Percentiles rank a stretch among this genome's conserved stretches.
Evolutionary conservation across 2,797 vertebrate genomes (phyloP).

Genomic region (Micropoecilia bifurca): DNA sequence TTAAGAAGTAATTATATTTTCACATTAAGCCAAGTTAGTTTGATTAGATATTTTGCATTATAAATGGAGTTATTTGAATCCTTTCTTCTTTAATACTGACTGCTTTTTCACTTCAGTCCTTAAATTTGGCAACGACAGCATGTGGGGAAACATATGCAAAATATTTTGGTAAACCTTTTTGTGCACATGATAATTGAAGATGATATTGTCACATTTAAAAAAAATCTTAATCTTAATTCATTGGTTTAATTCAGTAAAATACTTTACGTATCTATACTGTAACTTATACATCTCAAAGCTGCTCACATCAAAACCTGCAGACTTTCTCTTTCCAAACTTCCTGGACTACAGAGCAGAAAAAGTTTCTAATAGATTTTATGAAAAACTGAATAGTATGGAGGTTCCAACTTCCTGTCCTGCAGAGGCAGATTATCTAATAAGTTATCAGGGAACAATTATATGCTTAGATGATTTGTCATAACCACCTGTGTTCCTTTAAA

Average conservation of each 20-base stretch:
- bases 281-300: not conserved
- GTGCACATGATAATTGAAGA: not conserved
- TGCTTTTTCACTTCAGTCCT: not conserved
- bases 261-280: not conserved
- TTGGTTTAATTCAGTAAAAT: not conserved
- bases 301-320: not conserved
- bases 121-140: not conserved
- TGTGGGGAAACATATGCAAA: not conserved
- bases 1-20: not conserved
- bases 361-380: constrained; percentile 8
- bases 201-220: not conserved
- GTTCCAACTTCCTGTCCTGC: constrained; percentile 36
- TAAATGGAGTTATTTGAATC: not conserved
- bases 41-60: not conserved
- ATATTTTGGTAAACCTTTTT: not conserved
- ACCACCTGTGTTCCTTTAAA: constrained; percentile 40
- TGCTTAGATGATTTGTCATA: constrained; percentile 13
- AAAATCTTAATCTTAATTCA: not conserved
- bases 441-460: constrained; percentile 15
- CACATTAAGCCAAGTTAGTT: not conserved
- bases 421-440: not conserved
- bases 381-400: constrained; percentile 19
- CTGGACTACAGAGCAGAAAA: constrained; percentile 17
- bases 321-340: constrained; percentile 20
- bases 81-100: not conserved